A percentile compares a stretch with the other conserved stretches of the same genome.
These are phyloP conservation scores for Mya arenaria DNA, from an alignment of 1,140 invertebrate species.

Conservation along the genomic window DNA sequence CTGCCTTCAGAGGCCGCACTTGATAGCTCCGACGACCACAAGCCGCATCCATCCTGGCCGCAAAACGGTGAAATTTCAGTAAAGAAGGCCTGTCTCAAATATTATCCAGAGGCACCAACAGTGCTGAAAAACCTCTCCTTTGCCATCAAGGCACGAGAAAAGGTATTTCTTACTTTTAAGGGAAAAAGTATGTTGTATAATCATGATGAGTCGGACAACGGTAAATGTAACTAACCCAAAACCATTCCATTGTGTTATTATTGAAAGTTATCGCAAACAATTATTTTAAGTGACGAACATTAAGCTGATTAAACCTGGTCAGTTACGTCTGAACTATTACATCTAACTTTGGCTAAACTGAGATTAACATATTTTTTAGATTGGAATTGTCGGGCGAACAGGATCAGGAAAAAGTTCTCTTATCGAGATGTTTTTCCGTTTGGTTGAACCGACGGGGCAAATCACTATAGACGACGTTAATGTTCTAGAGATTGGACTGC, in stretches of 20 bases:
- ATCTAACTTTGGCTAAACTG: neutral
- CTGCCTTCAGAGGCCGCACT: conserved; percentile 85
- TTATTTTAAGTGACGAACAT: neutral
- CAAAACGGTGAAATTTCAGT: conserved; percentile 86
- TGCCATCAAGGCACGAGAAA: conserved; percentile 87
- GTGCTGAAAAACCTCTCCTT: conserved; percentile 90
- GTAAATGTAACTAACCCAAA: no score
- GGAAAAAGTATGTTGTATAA: no score
- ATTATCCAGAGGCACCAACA: conserved; percentile 84
- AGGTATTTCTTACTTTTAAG: conserved; percentile 79
- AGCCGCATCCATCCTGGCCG: conserved; percentile 84
- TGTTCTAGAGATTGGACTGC: neutral
- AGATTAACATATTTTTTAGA: neutral
- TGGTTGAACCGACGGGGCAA: neutral
- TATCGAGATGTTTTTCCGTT: neutral
- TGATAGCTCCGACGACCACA: conserved; percentile 85
- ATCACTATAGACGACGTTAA: neutral
- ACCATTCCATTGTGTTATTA: no score
- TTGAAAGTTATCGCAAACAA: neutral
- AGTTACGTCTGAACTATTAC: neutral
- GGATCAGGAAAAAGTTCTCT: conserved; percentile 11
- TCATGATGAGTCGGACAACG: no score
- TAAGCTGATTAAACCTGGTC: neutral
- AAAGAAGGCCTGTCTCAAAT: conserved; percentile 85
- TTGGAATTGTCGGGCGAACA: conserved; percentile 11